These are phyloP conservation scores for Mus musculus DNA, from an alignment of 2,113 vertebrate genomes.

Conservation along the genomic window DNA sequence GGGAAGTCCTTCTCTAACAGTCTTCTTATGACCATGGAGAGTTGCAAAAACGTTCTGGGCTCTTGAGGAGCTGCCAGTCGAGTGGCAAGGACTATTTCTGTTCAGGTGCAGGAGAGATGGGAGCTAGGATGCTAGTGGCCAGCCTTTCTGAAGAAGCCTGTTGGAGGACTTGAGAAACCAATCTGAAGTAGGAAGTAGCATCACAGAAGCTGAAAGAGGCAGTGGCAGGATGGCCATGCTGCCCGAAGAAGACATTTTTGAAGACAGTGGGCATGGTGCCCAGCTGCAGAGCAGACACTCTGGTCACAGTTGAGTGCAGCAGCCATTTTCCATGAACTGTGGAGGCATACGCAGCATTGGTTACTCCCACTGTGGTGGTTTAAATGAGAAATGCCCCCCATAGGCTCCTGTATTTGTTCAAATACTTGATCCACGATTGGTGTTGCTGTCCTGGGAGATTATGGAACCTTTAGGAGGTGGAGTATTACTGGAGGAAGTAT, in stretches of 20 bases:
- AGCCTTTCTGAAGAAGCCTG: neutral
- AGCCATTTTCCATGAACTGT: neutral
- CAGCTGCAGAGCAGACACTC: constrained; percentile 85
- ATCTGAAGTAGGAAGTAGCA: constrained; percentile 89
- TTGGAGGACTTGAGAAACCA: constrained; percentile 60
- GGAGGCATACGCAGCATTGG: neutral
- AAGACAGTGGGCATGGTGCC: constrained; percentile 93
- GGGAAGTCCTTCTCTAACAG: neutral
- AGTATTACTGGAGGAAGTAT: neutral
- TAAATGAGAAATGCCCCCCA: neutral
- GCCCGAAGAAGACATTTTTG: constrained; percentile 91
- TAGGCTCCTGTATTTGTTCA: neutral
- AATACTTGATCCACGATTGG: neutral
- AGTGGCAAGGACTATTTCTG: neutral
- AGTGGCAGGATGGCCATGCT: constrained; percentile 91
- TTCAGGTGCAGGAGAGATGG: neutral
- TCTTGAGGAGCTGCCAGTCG: neutral
- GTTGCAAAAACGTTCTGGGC: neutral
- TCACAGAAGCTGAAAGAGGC: constrained; percentile 93
- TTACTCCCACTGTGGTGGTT: neutral
- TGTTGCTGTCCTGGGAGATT: neutral
- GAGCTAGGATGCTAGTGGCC: neutral
- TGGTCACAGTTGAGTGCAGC: neutral
- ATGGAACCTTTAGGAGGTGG: neutral
- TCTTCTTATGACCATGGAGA: neutral